Evolutionary conservation across 1,140 invertebrate genomes (phyloP), one percentile per base, ranked within the genome.

Genomic region (Homalodisca vitripennis): DNA sequence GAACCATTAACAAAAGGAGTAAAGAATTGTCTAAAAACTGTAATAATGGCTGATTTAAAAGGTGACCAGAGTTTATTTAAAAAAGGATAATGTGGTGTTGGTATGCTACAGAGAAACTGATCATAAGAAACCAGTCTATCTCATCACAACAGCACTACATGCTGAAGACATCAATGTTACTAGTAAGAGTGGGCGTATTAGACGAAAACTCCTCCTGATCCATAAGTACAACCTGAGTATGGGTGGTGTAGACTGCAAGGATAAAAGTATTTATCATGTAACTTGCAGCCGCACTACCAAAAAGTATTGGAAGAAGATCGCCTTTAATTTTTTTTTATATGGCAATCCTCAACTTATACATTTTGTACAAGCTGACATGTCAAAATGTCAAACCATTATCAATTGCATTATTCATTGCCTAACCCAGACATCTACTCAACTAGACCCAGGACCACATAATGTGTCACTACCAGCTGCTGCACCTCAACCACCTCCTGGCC

Each of bases 1-100:
- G 67, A 30, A 68, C 47, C 32, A 51, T 68, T 20, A 68, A 68
- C 30, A 68, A 68, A 68, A 68, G 31, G n/a, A 47, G 48, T n/a
- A 68, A 68, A 57, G 67, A 60, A 27, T 51, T 68, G 17, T 34
- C 51, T 27, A n/a, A 68, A 68, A 32, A 57, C 24, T 29, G 55
- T 68, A 22, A 20, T 68, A 14, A 20, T 12, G 17, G 57, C 67
- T 20, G 30, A 68, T 57, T 22, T 68, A 29, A 2, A 12, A n/a
- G 22, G 22, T 20, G 14, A 32, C 22, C 29, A 51, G 32, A 13
- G 30, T 68, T 22, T 68, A 68, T 32, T 68, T 68, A 24, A 34
- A 51, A 31, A 68, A 68, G 31, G 26, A 60, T 17, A 2, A 55
- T 30, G 22, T 57, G 13, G 30, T 68, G 10, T 26, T 57, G n/a